Base-by-base conservation (phyloP, 2,797 vertebrate species). In the Parauchenoglanis punctatus region DNA sequence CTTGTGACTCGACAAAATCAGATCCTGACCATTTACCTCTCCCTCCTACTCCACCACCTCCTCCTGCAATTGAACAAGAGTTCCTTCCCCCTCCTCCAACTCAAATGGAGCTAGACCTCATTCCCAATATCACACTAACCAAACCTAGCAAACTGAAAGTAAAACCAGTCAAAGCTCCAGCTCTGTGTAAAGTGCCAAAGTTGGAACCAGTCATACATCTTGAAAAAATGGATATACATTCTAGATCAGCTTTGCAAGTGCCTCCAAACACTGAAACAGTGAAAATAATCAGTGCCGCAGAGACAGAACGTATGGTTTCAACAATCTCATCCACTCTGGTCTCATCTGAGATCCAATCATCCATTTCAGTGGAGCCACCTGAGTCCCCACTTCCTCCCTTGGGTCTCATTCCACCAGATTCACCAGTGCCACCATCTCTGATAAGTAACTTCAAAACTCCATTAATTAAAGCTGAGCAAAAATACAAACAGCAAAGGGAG, bases 381-480 rank as follows among this genome's bases (percentile, higher is more conserved):
- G 95, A 94, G 89, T 95, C 93, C 70, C 94, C 95, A 28, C 91
- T 89, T 81, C 89, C 94, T 85, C 85, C 85, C 1, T 84, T 95
- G 65, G 96, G 90, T 92, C 96, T 97, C 83, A 97, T 96, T 81
- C 96, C 97, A 73, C 94, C 97, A 52, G 94, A 96, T 67, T 94
- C 93, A 67, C 95, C 96, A 84, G 10, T n/a, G 3, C 89, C 94
- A 59, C 95, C 94, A 23, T 93, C 94, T 52, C 94, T 95, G 13
- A 86, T 91, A 73, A 96, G 95, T 91, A 98, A 96, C 96, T 98
- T 98, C 92, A 97, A 95, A 93, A 98, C 97, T 20, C 96, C 97
- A n/a, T 94, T 98, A 93, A 98, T 99, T 93, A 96, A 98, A 90
- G 96, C 97, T 65, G 97, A 98, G 92, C 96, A 96, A 93, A 98